These are phyloP conservation scores for Orthosia gothica DNA, from an alignment of 2,888 invertebrate genomes.

Conservation along the genomic window DNA sequence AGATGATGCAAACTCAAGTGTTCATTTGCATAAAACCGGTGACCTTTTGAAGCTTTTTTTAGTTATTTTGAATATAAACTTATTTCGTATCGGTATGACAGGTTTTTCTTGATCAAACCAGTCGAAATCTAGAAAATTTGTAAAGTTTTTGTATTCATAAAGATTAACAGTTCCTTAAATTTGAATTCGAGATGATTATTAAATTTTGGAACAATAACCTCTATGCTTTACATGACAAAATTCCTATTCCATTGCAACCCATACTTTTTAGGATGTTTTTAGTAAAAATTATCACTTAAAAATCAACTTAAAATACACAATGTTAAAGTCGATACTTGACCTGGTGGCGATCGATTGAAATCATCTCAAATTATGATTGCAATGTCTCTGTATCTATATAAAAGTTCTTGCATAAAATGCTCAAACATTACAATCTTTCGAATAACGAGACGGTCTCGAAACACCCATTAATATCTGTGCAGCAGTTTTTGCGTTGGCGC, in stretches of 20 bases:
- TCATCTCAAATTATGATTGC: no score
- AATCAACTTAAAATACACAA: no score
- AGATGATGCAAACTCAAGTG: not conserved
- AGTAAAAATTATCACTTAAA: no score
- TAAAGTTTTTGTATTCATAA: not conserved
- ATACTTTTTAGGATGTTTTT: no score
- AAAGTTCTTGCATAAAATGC: not conserved
- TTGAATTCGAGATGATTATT: no score
- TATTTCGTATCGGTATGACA: not conserved
- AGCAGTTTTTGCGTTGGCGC: not conserved
- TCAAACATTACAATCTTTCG: constrained; percentile 1
- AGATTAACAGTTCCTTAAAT: no score
- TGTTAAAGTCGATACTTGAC: no score
- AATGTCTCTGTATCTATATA: not conserved
- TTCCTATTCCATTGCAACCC: no score
- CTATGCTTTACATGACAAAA: no score
- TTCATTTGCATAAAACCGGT: constrained; percentile 32
- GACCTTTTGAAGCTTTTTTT: constrained; percentile 42
- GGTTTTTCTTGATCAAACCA: not conserved
- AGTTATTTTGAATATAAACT: constrained; percentile 10
- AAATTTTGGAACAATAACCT: no score
- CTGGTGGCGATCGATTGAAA: no score
- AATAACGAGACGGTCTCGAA: not conserved
- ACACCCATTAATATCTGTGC: constrained; percentile 15
- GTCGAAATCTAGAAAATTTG: not conserved